Percentiles rank a stretch among this genome's conserved stretches.
These are phyloP conservation scores for Hesperia comma DNA, from an alignment of 2,888 invertebrate species.

Conservation along the genomic window DNA sequence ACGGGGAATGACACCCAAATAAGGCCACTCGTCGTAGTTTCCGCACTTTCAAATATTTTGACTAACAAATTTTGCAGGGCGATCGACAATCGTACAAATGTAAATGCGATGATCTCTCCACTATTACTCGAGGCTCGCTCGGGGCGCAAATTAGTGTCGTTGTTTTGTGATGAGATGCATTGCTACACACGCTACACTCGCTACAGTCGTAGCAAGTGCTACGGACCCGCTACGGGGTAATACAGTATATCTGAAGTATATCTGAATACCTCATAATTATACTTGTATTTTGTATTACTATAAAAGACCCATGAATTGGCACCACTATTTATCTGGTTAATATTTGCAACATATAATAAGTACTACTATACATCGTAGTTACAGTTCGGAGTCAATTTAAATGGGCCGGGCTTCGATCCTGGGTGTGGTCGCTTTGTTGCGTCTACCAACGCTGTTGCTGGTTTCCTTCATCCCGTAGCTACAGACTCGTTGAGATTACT, in stretches of 20 bases:
- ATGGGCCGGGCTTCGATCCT: no score
- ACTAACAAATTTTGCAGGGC: constrained; percentile 30
- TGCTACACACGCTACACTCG: not conserved
- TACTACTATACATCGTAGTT: no score
- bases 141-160: constrained; percentile 18
- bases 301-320: no score
- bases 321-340: no score
- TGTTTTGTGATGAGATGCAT: constrained; percentile 12
- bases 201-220: constrained; percentile 17
- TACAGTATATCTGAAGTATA: no score
- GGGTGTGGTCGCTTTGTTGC: no score
- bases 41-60: constrained; percentile 25
- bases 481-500: no score
- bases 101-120: constrained; percentile 13
- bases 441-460: no score
- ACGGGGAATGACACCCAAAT: constrained; percentile 36
- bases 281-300: no score
- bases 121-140: not conserved
- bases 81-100: constrained; percentile 30
- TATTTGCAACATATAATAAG: no score
- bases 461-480: no score
- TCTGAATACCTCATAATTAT: not conserved
- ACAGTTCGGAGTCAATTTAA: no score
- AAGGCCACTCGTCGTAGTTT: constrained; percentile 27
- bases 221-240: constrained; percentile 6